Evolutionary conservation across 2,113 vertebrate genomes (phyloP).

Genomic region (Hyperoodon ampullatus): DNA sequence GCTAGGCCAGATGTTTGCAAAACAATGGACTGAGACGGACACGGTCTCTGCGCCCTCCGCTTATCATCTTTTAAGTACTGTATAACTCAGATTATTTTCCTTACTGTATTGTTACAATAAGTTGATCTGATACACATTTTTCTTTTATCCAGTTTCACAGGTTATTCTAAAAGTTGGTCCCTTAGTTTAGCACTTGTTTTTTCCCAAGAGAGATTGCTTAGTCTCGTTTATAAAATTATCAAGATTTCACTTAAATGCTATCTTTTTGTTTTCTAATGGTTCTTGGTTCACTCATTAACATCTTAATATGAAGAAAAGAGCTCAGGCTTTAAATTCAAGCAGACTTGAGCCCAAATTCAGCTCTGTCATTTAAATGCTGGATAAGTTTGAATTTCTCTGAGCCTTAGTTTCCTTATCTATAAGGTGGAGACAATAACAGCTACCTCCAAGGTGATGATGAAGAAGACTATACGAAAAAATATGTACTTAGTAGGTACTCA

Average conservation of each 20-base stretch:
- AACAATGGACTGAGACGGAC: neutral
- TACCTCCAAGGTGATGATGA: neutral
- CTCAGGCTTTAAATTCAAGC: neutral
- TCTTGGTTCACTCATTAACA: neutral
- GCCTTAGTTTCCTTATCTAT: neutral
- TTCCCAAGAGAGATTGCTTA: neutral
- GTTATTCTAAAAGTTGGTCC: neutral
- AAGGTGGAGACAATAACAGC: neutral
- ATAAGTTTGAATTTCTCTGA: conserved; percentile 5
- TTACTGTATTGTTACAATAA: neutral
- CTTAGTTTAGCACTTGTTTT: neutral
- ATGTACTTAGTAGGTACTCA: neutral
- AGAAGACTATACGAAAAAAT: neutral
- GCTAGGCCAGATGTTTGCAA: neutral
- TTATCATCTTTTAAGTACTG: neutral
- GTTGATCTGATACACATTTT: neutral
- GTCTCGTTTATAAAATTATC: neutral
- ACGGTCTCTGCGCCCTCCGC: neutral
- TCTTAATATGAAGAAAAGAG: neutral
- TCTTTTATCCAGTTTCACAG: neutral
- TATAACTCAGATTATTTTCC: neutral
- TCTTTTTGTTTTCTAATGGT: neutral
- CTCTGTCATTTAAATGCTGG: neutral
- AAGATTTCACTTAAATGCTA: neutral
- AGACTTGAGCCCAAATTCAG: neutral